Conservation (phyloP, 2,888 invertebrate species). For the Toxonevra muliebris region DNA sequence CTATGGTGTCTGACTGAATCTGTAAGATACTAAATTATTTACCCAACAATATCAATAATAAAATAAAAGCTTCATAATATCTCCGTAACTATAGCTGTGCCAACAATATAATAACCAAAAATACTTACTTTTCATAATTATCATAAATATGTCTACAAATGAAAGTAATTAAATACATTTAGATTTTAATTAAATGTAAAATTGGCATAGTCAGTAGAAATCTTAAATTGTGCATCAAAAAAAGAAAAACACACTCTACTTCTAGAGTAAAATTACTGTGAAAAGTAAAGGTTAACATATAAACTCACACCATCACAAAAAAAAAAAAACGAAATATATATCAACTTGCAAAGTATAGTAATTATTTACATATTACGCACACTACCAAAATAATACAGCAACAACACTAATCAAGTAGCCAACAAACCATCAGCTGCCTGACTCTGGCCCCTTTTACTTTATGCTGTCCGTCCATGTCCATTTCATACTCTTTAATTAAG, state of each 20-base stretch:
- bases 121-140: no score
- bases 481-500: conserved; percentile 13
- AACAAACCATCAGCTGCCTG: background rate
- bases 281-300: conserved; percentile 11
- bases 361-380: conserved; percentile 18
- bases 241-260: background rate
- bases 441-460: background rate
- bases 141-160: no score
- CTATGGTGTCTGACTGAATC: no score
- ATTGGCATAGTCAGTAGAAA: no score
- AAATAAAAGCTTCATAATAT: no score
- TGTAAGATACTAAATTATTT: no score
- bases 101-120: no score
- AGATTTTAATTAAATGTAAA: no score
- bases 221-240: no score
- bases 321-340: background rate
- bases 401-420: background rate
- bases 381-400: background rate
- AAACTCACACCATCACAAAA: background rate
- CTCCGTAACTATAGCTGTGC: no score
- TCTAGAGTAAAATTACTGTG: background rate
- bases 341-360: conserved; percentile 3
- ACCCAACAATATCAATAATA: no score
- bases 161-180: no score
- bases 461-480: background rate